Conservation (phyloP, 2,797 vertebrate species). For the Eulemur rubriventer region DNA sequence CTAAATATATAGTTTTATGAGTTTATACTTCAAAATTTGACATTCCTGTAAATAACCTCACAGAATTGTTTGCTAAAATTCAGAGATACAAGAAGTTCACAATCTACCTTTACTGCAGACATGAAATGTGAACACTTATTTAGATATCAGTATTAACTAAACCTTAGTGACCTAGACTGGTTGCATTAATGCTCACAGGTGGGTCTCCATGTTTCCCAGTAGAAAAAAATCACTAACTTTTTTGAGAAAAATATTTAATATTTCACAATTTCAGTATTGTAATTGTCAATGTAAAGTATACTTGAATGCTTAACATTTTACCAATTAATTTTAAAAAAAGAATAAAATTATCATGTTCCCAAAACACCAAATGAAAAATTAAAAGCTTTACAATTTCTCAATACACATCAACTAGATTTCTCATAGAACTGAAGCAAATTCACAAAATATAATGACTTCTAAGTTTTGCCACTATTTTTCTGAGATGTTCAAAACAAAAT, state of each 20-base stretch:
- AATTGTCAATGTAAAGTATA: slow-evolving; percentile 81
- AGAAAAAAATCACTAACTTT: slow-evolving; percentile 71
- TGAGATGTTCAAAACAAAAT: slow-evolving; percentile 15
- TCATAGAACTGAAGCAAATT: slow-evolving; percentile 30
- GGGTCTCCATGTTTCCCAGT: slow-evolving; percentile 66
- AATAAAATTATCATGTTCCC: neutral
- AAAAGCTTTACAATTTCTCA: neutral
- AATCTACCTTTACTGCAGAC: slow-evolving; percentile 66
- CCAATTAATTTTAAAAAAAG: slow-evolving; percentile 71
- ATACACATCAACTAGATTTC: neutral
- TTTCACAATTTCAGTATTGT: slow-evolving; percentile 82
- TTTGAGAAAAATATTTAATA: slow-evolving; percentile 75
- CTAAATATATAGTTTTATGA: slow-evolving; percentile 15
- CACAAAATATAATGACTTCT: slow-evolving; percentile 25
- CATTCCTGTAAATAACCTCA: slow-evolving; percentile 64
- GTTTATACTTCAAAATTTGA: slow-evolving; percentile 72
- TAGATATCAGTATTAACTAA: slow-evolving; percentile 57
- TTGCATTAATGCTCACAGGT: slow-evolving; percentile 57
- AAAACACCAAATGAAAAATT: slow-evolving; percentile 18
- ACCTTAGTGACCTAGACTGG: slow-evolving; percentile 48
- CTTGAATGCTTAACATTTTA: slow-evolving; percentile 84
- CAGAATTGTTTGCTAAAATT: slow-evolving; percentile 70
- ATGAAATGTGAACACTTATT: slow-evolving; percentile 58
- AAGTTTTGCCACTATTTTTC: slow-evolving; percentile 2
- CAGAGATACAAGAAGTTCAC: slow-evolving; percentile 62